A percentile compares a stretch with the other conserved stretches of the same genome.
Conservation (phyloP, 2,888 invertebrate genomes). For the Cephus runcator region DNA sequence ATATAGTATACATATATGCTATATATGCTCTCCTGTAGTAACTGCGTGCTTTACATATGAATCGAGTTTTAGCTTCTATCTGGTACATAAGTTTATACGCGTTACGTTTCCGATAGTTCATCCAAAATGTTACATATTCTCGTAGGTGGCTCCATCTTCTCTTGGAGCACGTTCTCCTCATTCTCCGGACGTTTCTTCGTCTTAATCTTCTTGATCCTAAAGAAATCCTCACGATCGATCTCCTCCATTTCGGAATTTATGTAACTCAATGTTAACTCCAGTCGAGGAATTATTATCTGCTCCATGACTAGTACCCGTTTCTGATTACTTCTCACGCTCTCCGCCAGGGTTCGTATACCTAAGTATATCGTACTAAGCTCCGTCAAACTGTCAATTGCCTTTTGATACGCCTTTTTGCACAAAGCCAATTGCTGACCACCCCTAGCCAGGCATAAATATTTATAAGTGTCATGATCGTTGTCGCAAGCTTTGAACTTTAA, state of each 20-base stretch:
- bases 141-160: not conserved
- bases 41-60: not conserved
- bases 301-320: not conserved
- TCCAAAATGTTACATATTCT: not conserved
- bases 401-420: not conserved
- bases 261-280: conserved; percentile 3
- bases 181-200: not conserved
- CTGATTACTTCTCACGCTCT: not conserved
- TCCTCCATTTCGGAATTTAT: conserved; percentile 13
- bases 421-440: conserved; percentile 52
- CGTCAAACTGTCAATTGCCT: not conserved
- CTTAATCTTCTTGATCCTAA: conserved; percentile 14
- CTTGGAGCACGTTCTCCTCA: not conserved
- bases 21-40: not conserved
- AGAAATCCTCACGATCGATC: conserved; percentile 16
- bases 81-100: not conserved
- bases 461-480: conserved; percentile 3
- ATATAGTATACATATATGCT: too few relatives aligned
- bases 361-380: not conserved
- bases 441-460: conserved; percentile 11
- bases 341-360: not conserved
- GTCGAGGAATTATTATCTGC: conserved; percentile 10
- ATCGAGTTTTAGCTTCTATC: not conserved
- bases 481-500: not conserved
- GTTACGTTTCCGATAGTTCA: not conserved